Evolutionary conservation across 2,888 invertebrate species (phyloP), one percentile per base, ranked within the genome.

Genomic region (Phalera bucephala): DNA sequence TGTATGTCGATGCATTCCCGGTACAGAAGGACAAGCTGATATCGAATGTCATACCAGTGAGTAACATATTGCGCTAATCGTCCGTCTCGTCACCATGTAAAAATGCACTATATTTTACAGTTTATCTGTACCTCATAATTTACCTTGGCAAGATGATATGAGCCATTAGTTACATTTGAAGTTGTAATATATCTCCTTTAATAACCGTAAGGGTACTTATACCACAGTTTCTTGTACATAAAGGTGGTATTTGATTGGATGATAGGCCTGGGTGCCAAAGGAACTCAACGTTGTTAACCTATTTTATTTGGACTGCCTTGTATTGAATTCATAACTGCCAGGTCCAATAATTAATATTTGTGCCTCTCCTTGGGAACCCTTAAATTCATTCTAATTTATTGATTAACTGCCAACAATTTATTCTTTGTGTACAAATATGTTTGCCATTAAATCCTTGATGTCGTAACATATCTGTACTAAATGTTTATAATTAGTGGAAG

Each of bases 1-100:
- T 89, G 94, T 95, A 21, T 96, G 96, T 84, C 91, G 94, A 69
- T 95, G 95, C 80, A 92, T 93, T 52, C 93, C 94, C 35, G 95
- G 95, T 52, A 94, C 93, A 33, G 92, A 92, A 73, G 95, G 95
- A 56, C 91, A 93, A 58, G 93, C 95, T 21, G 93, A 94, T 63
- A 84, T 92, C 60, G 94, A 94, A 71, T 95, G 95, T 87, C 91
- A 91, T 51, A 86, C 89, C 55, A 89, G 89, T 89, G 74, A 89
- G 89, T 89, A 81, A 50, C 31, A 55, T 21, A 51, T 30, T 45
- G 28, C 32, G 12, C 35, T 27, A 44, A 47, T 46, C 31, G 47
- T 42, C 55, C 41, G 42, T 59, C 45, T 58, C 52, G 54, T 63
- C 85, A 86, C 86, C 54, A 72, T 90, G 90, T 90, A 90, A 63